Evolutionary conservation across 1,140 invertebrate species (phyloP).

Genomic region (Drosophila fuyamai): DNA sequence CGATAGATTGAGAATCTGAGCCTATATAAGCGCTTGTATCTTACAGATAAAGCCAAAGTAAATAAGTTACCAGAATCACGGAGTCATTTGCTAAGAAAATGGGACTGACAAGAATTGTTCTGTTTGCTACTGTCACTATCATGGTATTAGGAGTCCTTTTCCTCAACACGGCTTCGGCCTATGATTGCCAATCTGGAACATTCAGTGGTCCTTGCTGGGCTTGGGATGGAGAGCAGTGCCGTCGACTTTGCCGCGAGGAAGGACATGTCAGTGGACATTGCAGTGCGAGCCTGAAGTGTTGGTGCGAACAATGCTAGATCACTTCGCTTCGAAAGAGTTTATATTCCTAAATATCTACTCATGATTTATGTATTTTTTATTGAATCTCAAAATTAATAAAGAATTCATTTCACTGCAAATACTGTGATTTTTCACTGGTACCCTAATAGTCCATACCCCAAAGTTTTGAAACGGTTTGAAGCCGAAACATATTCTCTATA

Average conservation of each 20-base stretch:
- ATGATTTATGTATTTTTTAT: neutral
- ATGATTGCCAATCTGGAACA: slow-evolving; percentile 4
- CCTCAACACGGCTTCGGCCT: slow-evolving; percentile 6
- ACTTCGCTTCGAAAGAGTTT: no score
- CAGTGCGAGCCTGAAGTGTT: slow-evolving; percentile 18
- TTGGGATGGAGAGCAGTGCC: slow-evolving; percentile 17
- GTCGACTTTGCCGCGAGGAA: slow-evolving; percentile 12
- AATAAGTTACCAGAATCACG: no score
- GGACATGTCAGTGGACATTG: slow-evolving; percentile 16
- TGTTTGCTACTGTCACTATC: neutral
- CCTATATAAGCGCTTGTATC: neutral
- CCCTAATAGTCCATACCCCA: no score
- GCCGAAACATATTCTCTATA: no score
- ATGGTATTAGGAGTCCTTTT: slow-evolving; percentile 1
- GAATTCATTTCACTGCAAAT: neutral
- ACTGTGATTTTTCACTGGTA: no score
- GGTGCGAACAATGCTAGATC: slow-evolving; percentile 13
- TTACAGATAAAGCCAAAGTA: no score
- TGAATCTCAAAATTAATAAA: neutral
- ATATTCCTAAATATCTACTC: neutral
- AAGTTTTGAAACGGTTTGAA: no score
- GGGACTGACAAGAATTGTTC: no score
- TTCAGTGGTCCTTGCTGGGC: slow-evolving; percentile 11
- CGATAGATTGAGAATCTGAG: neutral
- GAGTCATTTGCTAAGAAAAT: no score